These are phyloP conservation scores for Eupithecia tripunctaria DNA, from an alignment of 2,888 invertebrate species.

Conservation along the genomic window DNA sequence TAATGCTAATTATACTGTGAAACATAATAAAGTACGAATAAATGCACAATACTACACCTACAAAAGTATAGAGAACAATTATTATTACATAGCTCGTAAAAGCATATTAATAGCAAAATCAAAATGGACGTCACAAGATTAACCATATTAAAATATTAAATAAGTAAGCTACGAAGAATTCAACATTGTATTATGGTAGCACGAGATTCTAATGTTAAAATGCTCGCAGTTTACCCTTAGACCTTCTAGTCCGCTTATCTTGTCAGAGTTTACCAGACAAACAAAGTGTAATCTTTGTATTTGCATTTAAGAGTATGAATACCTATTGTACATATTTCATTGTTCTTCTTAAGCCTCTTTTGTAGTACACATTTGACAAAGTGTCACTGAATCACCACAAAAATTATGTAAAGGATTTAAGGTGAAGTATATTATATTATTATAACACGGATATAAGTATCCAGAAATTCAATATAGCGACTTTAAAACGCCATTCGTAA, in stretches of 20 bases:
- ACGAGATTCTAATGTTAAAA: not conserved
- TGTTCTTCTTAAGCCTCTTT: not conserved
- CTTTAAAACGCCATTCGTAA: not conserved
- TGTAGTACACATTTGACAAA: not conserved
- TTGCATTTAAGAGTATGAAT: no score
- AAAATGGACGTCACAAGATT: constrained; percentile 22
- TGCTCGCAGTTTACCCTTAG: not conserved
- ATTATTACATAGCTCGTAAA: constrained; percentile 11
- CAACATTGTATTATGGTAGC: not conserved
- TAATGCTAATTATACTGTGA: constrained; percentile 1
- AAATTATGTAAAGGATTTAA: no score
- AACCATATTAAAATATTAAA: constrained; percentile 1
- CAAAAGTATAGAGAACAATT: not conserved
- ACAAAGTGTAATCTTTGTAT: not conserved
- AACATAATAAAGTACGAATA: not conserved
- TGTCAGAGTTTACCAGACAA: not conserved
- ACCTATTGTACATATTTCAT: not conserved
- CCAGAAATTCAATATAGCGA: not conserved
- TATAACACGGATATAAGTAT: not conserved
- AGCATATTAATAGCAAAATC: constrained; percentile 14
- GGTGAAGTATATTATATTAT: no score
- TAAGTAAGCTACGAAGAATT: not conserved
- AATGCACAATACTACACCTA: not conserved
- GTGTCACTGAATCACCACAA: not conserved
- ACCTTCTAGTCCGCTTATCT: no score